Conservation (phyloP, 2,888 invertebrate species). For the Allophyes oxyacanthae region DNA sequence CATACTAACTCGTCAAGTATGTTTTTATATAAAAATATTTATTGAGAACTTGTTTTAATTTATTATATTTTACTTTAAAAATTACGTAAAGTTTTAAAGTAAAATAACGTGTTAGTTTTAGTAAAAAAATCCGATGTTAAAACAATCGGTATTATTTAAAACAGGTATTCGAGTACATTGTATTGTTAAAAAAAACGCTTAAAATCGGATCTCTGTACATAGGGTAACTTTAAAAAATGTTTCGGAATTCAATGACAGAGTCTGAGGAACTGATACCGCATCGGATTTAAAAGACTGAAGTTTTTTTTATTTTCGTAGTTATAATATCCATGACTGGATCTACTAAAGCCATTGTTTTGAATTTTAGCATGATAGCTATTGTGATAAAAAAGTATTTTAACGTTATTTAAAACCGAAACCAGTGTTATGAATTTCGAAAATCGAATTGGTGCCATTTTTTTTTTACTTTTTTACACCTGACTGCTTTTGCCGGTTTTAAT, state of each 20-base stretch:
- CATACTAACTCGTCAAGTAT: slow-evolving; percentile 70
- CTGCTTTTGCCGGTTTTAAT: slow-evolving; percentile 70
- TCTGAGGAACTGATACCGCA: slow-evolving; percentile 69
- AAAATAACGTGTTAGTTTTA: slow-evolving; percentile 71
- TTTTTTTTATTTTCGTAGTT: slow-evolving; percentile 76
- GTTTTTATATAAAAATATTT: slow-evolving; percentile 73
- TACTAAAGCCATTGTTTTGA: slow-evolving; percentile 73
- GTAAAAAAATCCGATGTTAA: slow-evolving; percentile 73
- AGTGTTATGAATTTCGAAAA: slow-evolving; percentile 68
- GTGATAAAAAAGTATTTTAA: slow-evolving; percentile 86
- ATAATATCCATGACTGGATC: slow-evolving; percentile 79
- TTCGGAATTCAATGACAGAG: slow-evolving; percentile 55
- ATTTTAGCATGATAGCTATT: slow-evolving; percentile 78
- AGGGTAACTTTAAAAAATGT: slow-evolving; percentile 48
- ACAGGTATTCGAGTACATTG: slow-evolving; percentile 63
- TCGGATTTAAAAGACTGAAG: slow-evolving; percentile 86
- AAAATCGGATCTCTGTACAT: slow-evolving; percentile 57
- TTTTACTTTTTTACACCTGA: slow-evolving; percentile 74
- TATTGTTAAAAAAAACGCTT: slow-evolving; percentile 54
- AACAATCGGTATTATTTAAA: slow-evolving; percentile 70
- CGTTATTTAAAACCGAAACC: slow-evolving; percentile 68
- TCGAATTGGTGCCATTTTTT: slow-evolving; percentile 79
- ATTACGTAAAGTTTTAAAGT: slow-evolving; percentile 65
- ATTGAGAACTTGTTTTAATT: slow-evolving; percentile 75
- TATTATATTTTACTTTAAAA: slow-evolving; percentile 74